Evolutionary conservation across 2,888 invertebrate species (phyloP).

Genomic region (Hemistola chrysoprasaria): DNA sequence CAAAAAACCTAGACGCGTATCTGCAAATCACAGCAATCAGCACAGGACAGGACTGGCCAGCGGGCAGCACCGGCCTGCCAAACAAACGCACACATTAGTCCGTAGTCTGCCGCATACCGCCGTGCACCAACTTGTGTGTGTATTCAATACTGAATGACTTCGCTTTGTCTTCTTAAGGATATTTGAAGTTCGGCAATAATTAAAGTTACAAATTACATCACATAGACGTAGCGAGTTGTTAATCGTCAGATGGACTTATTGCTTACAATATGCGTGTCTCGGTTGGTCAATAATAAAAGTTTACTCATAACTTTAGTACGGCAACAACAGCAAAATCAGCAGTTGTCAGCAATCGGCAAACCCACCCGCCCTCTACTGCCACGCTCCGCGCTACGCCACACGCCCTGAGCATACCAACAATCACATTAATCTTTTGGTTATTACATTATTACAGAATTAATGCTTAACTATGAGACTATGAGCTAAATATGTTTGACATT

Average conservation of each 20-base stretch:
- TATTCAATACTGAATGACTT: too few species aligned
- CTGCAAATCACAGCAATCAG: constrained; percentile 78
- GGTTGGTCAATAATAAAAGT: constrained; percentile 73
- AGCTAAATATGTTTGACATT: constrained; percentile 12
- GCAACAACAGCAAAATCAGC: constrained; percentile 80
- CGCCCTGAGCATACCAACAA: constrained; percentile 81
- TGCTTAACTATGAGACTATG: too few species aligned
- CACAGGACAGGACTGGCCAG: constrained; percentile 81
- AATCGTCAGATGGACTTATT: constrained; percentile 31
- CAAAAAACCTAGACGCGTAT: constrained; percentile 68
- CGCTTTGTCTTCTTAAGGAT: too few species aligned
- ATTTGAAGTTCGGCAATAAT: background rate
- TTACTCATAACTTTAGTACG: constrained; percentile 80
- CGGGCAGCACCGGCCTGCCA: constrained; percentile 81
- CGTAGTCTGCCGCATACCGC: constrained; percentile 41
- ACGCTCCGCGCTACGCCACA: constrained; percentile 75
- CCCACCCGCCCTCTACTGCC: constrained; percentile 71
- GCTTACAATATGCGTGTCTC: constrained; percentile 59
- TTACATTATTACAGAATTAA: constrained; percentile 26
- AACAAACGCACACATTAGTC: constrained; percentile 75
- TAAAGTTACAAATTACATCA: background rate
- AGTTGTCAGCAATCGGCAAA: constrained; percentile 78
- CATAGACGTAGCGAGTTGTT: constrained; percentile 16
- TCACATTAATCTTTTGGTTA: constrained; percentile 62
- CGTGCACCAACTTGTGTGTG: constrained; percentile 21